Evolutionary conservation across 2,888 invertebrate species (phyloP).

Genomic region (Arrhopalites spinosus): DNA sequence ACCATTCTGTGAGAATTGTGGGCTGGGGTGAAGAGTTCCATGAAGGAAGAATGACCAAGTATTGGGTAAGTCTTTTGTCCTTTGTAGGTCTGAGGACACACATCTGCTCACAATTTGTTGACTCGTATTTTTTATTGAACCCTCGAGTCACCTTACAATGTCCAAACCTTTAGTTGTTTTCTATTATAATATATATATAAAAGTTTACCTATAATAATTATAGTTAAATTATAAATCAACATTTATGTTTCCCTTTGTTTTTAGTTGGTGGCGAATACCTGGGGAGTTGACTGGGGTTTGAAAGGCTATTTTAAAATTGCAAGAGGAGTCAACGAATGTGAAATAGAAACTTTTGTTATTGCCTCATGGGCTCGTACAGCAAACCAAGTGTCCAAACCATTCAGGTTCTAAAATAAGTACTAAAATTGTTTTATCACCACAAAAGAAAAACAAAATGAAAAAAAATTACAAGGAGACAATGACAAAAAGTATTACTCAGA

Average conservation of each 20-base stretch:
- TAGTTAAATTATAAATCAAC: too few relatives aligned
- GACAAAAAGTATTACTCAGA: too few relatives aligned
- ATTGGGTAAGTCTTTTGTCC: constrained; percentile 75
- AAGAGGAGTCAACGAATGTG: constrained; percentile 83
- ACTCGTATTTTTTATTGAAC: constrained; percentile 13
- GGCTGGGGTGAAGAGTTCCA: constrained; percentile 81
- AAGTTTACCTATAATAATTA: too few relatives aligned
- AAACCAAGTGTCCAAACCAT: constrained; percentile 41
- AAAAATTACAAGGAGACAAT: too few relatives aligned
- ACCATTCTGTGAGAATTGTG: constrained; percentile 88
- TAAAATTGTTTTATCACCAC: not conserved
- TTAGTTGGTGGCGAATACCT: constrained; percentile 90
- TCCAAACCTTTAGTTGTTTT: not conserved
- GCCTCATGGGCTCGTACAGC: constrained; percentile 71
- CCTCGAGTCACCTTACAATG: constrained; percentile 19
- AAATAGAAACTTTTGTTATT: constrained; percentile 87
- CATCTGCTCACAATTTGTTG: too few relatives aligned
- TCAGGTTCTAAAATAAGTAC: not conserved
- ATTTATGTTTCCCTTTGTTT: too few relatives aligned
- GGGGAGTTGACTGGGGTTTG: constrained; percentile 93
- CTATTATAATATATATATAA: too few relatives aligned
- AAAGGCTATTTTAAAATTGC: constrained; percentile 85
- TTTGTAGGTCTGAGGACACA: not conserved
- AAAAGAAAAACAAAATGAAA: not conserved
- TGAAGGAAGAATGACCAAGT: constrained; percentile 68